These are phyloP conservation scores for Allacma fusca DNA, from an alignment of 2,888 invertebrate genomes.

Conservation along the genomic window DNA sequence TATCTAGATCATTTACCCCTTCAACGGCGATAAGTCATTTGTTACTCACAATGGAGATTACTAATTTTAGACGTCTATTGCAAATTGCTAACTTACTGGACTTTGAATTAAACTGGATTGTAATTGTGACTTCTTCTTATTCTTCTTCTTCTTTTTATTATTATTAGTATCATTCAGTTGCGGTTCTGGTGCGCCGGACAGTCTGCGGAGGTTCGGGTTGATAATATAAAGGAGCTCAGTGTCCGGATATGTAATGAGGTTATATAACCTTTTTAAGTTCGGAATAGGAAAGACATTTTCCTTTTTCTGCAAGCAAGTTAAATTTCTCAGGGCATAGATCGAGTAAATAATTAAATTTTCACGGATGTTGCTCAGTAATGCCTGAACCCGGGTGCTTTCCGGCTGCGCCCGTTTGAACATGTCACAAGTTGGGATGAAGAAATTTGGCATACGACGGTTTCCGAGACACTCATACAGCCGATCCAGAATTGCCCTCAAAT, in stretches of 20 bases:
- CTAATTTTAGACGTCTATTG: no score
- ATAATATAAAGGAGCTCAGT: neutral
- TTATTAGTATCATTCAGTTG: no score
- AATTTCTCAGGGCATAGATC: conserved; percentile 74
- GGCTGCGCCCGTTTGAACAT: conserved; percentile 76
- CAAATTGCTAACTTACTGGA: no score
- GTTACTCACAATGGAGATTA: no score
- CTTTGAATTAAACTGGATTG: no score
- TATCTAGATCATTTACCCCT: no score
- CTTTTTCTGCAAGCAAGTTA: conserved; percentile 68
- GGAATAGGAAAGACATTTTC: conserved; percentile 63
- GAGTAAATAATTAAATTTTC: conserved; percentile 78
- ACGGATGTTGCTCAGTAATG: conserved; percentile 70
- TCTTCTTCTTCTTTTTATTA: neutral
- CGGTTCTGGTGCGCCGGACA: no score
- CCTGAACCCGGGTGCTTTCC: conserved; percentile 73
- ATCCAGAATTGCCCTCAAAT: conserved; percentile 71
- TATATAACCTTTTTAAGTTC: conserved; percentile 70
- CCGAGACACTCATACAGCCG: conserved; percentile 73
- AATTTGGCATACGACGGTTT: conserved; percentile 73
- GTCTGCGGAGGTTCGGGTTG: neutral
- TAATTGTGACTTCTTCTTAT: no score
- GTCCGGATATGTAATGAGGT: conserved; percentile 65
- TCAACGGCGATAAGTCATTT: no score
- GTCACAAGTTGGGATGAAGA: conserved; percentile 77